Percentiles rank a stretch among this genome's conserved stretches.
phyloP scores from a whole-genome alignment of 1,140 invertebrate genomes.

The Drosophila parvula region DNA sequence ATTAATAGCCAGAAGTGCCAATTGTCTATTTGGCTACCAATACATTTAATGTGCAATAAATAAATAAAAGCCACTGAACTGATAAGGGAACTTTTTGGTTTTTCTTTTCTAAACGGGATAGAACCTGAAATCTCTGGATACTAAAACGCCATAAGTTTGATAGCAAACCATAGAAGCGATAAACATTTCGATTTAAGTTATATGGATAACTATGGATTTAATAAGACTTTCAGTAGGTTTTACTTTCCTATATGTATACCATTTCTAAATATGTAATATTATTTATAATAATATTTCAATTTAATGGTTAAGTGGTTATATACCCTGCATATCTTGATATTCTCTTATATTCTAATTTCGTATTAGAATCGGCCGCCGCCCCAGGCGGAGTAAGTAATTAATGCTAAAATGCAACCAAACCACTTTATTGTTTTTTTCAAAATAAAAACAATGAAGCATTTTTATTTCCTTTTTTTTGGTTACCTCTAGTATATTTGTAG shows the following conservation, averaged over 20 bases:
- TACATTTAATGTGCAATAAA: background rate
- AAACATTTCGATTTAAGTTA: background rate
- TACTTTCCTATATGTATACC: too few species aligned
- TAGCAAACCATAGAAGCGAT: background rate
- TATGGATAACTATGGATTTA: background rate
- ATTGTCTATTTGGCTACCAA: conserved; percentile 5
- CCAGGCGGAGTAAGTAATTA: background rate
- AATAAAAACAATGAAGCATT: background rate
- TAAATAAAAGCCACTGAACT: conserved; percentile 17
- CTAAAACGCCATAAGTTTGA: background rate
- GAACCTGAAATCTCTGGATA: background rate
- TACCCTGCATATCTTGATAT: background rate
- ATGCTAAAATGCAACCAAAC: conserved; percentile 6
- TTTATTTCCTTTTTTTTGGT: background rate
- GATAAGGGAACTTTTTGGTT: conserved; percentile 7
- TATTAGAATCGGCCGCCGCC: background rate
- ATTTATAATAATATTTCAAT: too few species aligned
- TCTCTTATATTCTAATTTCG: background rate
- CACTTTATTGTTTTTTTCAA: conserved; percentile 6
- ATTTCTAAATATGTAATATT: too few species aligned
- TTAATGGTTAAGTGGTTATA: background rate
- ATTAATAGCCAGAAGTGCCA: background rate
- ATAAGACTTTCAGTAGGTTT: too few species aligned
- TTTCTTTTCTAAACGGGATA: background rate
- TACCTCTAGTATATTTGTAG: background rate